Evolutionary conservation across 1,140 invertebrate species (phyloP), one percentile per base, ranked within the genome.

Genomic region (Anagrus nilaparvatae): DNA sequence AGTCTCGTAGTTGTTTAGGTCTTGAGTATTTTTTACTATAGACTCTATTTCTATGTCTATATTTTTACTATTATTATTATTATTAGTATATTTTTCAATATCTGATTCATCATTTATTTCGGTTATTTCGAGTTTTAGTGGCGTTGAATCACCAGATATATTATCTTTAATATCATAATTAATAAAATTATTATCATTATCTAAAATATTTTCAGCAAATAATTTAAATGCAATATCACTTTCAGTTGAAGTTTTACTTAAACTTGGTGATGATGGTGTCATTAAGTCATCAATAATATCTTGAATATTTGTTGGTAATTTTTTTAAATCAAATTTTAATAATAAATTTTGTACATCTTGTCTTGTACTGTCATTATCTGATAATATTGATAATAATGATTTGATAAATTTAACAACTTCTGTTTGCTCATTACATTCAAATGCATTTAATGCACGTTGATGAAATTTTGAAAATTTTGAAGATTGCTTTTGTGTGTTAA

Each of bases 231-330:
- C n/a, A n/a, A n/a, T n/a, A n/a, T n/a, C n/a, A 36, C 42, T 49
- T 4, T 12, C 18, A 2, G 19, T 23, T 8, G 12, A 8, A 12
- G 42, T 30, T 14, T 37, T 45, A 28, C 18, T 27, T 25, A 32
- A 37, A 1, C 17, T 24, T 12, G 42, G 23, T 1, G 40, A 23
- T 10, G 40, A 31, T 7, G 49, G 46, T 31, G 46, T 31, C 50
- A 50, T 49, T 17, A 55, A 37, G 12, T 49, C 41, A 9, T 51
- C 43, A 17, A 55, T 19, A 13, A 52, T 49, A 14, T 43, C 24
- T 3, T 47, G 46, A 7, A 55, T 51, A 23, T 50, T 50, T 9
- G 40, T n/a, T 5, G 53, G 52, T 1, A 53, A 25, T 10, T 52
- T 38, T 8, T 47, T 49, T 37, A 51, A 30, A 21, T 58, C 50